Conservation (phyloP, 2,888 invertebrate species). For the Eilema griseolum region DNA sequence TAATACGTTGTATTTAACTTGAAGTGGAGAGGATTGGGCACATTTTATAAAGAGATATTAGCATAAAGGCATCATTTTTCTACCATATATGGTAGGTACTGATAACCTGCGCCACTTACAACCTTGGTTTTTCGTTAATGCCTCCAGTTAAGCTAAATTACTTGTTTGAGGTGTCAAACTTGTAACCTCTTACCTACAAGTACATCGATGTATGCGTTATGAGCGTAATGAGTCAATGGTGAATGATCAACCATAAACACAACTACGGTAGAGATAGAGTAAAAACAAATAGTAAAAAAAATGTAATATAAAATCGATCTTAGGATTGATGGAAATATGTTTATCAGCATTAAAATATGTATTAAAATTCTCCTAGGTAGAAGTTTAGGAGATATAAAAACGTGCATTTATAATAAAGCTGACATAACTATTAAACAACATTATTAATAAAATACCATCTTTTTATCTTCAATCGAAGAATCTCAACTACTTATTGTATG, state of each 20-base stretch:
- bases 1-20: slow-evolving; percentile 16
- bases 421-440: slow-evolving; percentile 1
- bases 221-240: neutral
- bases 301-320: too few species aligned
- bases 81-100: too few species aligned
- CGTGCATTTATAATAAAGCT: neutral
- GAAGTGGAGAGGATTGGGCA: slow-evolving; percentile 12
- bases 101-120: too few species aligned
- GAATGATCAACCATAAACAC: too few species aligned
- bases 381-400: neutral
- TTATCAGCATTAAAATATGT: neutral
- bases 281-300: neutral
- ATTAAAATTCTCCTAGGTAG: neutral
- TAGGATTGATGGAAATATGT: neutral
- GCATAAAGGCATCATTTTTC: neutral
- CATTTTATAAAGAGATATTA: neutral
- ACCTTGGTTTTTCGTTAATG: neutral
- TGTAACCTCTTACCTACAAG: neutral
- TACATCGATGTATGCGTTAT: neutral
- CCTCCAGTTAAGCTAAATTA: neutral
- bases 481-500: neutral
- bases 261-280: too few species aligned
- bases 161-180: neutral
- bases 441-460: neutral
- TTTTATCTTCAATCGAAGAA: slow-evolving; percentile 1